A percentile compares a stretch with the other conserved stretches of the same genome.
These are phyloP conservation scores for Cecidostiba fungosa DNA, from an alignment of 2,888 invertebrate genomes.

Conservation along the genomic window DNA sequence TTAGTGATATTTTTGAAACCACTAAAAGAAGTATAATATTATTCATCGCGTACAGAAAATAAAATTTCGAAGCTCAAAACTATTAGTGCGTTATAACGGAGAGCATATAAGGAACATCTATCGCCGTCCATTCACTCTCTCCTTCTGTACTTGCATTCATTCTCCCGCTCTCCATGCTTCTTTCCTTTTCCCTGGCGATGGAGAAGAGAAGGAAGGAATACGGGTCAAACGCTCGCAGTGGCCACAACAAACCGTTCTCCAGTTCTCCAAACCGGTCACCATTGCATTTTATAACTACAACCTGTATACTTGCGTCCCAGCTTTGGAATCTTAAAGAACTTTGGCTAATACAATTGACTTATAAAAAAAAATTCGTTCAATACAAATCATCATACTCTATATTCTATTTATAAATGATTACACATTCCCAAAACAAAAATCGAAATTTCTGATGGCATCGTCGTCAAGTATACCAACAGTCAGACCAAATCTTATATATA, in stretches of 20 bases:
- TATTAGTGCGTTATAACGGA: not conserved
- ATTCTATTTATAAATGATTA: too few relatives aligned
- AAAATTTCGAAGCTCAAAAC: not conserved
- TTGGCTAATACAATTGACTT: too few relatives aligned
- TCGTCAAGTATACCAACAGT: too few relatives aligned
- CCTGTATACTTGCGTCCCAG: not conserved
- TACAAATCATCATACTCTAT: too few relatives aligned
- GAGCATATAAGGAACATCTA: not conserved
- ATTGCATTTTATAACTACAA: not conserved
- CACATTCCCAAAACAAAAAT: too few relatives aligned
- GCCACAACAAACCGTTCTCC: conserved; percentile 19
- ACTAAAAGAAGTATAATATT: too few relatives aligned
- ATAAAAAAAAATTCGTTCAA: too few relatives aligned
- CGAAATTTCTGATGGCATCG: too few relatives aligned
- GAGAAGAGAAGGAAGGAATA: not conserved
- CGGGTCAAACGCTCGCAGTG: conserved; percentile 11
- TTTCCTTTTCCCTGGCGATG: not conserved
- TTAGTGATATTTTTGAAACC: too few relatives aligned
- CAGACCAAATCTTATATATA: too few relatives aligned
- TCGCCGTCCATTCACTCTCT: conserved; percentile 5
- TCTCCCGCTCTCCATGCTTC: not conserved
- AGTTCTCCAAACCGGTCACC: conserved; percentile 12
- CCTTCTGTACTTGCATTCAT: not conserved
- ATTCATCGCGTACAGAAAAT: too few relatives aligned
- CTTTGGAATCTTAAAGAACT: not conserved